phyloP scores from a whole-genome alignment of 2,888 invertebrate genomes.

The Eupithecia centaureata region DNA sequence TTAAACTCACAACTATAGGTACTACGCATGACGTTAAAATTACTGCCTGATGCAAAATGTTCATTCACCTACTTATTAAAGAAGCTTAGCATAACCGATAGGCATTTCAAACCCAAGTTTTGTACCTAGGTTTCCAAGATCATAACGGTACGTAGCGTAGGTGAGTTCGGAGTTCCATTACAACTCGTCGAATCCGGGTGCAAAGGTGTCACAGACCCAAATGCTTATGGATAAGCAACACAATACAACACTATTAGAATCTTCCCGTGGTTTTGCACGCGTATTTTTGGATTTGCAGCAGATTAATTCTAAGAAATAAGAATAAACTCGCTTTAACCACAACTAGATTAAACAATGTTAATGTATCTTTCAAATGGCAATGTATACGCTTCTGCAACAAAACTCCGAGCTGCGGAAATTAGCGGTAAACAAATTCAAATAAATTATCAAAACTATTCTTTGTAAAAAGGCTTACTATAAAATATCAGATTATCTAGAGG shows the following conservation, averaged over 20 bases:
- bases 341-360: too few relatives aligned
- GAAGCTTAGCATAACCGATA: background rate
- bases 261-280: too few relatives aligned
- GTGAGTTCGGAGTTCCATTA: conserved; percentile 27
- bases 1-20: background rate
- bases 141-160: conserved; percentile 11
- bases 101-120: background rate
- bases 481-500: too few relatives aligned
- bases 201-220: conserved; percentile 19
- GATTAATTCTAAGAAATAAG: too few relatives aligned
- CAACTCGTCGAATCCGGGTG: conserved; percentile 22
- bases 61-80: background rate
- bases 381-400: too few relatives aligned
- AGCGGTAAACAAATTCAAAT: too few relatives aligned
- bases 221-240: background rate
- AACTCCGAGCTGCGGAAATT: too few relatives aligned
- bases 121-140: background rate
- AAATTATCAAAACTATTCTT: too few relatives aligned
- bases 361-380: too few relatives aligned
- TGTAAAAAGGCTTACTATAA: too few relatives aligned
- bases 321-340: too few relatives aligned
- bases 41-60: background rate
- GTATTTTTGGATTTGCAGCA: too few relatives aligned
- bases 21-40: background rate
- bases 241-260: background rate